These are phyloP conservation scores for Thamnaconus septentrionalis DNA, from an alignment of 2,113 vertebrate genomes.

Conservation along the genomic window DNA sequence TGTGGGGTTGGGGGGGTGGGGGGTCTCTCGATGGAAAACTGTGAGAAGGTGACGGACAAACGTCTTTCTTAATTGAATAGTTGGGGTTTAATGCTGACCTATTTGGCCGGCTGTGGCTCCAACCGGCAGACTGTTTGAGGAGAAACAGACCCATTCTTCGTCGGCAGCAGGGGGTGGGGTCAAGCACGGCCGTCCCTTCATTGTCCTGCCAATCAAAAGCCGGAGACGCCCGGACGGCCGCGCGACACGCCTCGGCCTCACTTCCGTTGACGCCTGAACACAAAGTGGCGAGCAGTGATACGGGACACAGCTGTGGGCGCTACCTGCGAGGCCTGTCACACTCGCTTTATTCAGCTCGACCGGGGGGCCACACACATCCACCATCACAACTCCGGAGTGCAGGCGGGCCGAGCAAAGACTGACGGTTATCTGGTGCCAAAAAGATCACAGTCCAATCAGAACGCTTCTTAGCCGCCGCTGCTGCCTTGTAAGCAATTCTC, in stretches of 20 bases:
- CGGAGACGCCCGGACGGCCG: conserved; percentile 12
- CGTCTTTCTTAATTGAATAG: no score
- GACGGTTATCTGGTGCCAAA: no score
- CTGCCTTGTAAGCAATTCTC: no score
- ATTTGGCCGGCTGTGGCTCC: neutral
- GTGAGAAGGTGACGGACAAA: no score
- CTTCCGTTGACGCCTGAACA: conserved; percentile 38
- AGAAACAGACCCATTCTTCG: conserved; percentile 34
- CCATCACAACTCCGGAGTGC: neutral
- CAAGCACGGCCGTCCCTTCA: conserved; percentile 18
- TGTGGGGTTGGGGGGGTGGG: no score
- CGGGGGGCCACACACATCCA: conserved; percentile 6
- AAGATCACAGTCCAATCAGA: no score
- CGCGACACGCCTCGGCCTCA: conserved; percentile 24
- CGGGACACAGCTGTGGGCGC: conserved; percentile 32
- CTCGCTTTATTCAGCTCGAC: conserved; percentile 2
- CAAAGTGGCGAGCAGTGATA: conserved; percentile 29
- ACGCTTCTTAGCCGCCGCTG: no score
- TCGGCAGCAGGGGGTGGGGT: conserved; percentile 16
- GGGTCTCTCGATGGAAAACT: no score
- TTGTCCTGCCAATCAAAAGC: conserved; percentile 26
- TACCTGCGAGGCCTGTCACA: conserved; percentile 20
- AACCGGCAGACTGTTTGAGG: conserved; percentile 29
- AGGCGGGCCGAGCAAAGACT: neutral
- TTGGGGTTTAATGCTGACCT: neutral